A percentile compares a stretch with the other conserved stretches of the same genome.
Conservation (phyloP, 2,113 vertebrate genomes). For the Hippocampus comes region DNA sequence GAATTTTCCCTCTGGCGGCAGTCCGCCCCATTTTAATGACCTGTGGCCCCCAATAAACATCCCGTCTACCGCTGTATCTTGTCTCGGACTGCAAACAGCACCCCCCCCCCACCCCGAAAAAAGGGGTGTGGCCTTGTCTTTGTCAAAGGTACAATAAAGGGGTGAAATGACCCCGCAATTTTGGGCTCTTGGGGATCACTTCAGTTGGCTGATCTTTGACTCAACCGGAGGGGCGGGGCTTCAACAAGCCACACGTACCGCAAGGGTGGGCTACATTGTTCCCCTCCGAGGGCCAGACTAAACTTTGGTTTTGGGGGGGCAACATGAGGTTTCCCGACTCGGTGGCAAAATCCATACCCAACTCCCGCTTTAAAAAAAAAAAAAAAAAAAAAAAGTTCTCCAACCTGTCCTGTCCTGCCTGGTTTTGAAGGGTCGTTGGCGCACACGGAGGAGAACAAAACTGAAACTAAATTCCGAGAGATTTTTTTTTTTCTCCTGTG, state of each 20-base stretch:
- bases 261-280: neutral
- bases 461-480: constrained; percentile 11
- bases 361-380: neutral
- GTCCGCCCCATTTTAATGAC: constrained; percentile 51
- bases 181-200: constrained; percentile 1
- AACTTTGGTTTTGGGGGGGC: neutral
- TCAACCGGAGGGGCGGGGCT: neutral
- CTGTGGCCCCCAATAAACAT: constrained; percentile 67
- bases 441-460: constrained; percentile 9
- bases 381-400: neutral
- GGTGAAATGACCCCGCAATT: constrained; percentile 19
- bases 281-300: neutral
- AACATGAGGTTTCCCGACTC: neutral
- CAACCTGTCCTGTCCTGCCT: neutral
- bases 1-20: constrained; percentile 61
- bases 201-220: neutral
- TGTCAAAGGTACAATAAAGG: constrained; percentile 28
- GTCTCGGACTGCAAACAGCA: constrained; percentile 39
- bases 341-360: neutral
- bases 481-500: neutral
- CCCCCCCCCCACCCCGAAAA: constrained; percentile 14
- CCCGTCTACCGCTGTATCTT: constrained; percentile 46
- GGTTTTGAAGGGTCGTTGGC: neutral
- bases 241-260: neutral
- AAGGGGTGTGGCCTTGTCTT: constrained; percentile 28